A percentile compares a stretch with the other conserved stretches of the same genome.
Conservation (phyloP, 1,140 invertebrate species). For the Pseudomyrmex gracilis region DNA sequence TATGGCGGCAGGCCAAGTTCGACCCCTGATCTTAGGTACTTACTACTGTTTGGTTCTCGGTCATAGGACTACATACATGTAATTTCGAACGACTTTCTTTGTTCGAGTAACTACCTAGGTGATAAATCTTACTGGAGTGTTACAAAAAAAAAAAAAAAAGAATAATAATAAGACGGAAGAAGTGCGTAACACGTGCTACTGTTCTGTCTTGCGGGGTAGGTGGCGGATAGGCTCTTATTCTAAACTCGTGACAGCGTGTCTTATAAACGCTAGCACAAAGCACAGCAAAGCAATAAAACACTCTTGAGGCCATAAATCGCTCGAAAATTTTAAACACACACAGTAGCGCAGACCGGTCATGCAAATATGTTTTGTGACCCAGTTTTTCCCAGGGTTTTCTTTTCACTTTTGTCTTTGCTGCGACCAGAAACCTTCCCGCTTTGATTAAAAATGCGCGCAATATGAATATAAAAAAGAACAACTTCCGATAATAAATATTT, state of each 20-base stretch:
- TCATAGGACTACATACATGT: conserved; percentile 75
- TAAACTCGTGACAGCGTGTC: conserved; percentile 79
- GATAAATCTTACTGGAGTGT: conserved; percentile 78
- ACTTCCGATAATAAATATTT: too few relatives aligned
- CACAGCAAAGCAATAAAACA: conserved; percentile 76
- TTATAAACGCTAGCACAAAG: conserved; percentile 40
- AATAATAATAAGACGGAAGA: conserved; percentile 35
- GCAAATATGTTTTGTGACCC: conserved; percentile 58
- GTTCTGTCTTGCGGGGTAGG: conserved; percentile 11
- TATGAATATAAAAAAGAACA: too few relatives aligned
- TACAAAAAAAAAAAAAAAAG: conserved; percentile 24
- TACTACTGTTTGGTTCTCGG: conserved; percentile 69
- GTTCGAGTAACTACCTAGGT: conserved; percentile 71
- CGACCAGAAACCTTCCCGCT: neutral
- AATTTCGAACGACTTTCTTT: conserved; percentile 79
- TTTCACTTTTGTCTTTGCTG: neutral
- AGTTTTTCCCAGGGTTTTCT: conserved; percentile 42
- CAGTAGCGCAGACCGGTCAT: conserved; percentile 65
- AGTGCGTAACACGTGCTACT: conserved; percentile 48
- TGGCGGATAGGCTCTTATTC: conserved; percentile 65
- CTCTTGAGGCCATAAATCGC: conserved; percentile 80
- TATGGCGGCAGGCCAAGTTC: conserved; percentile 76
- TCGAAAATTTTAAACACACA: conserved; percentile 72
- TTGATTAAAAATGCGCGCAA: too few relatives aligned
- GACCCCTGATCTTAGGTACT: conserved; percentile 75